Evolutionary conservation across 2,888 invertebrate species (phyloP), one percentile per base, ranked within the genome.

Genomic region (Anarsia innoxiella): DNA sequence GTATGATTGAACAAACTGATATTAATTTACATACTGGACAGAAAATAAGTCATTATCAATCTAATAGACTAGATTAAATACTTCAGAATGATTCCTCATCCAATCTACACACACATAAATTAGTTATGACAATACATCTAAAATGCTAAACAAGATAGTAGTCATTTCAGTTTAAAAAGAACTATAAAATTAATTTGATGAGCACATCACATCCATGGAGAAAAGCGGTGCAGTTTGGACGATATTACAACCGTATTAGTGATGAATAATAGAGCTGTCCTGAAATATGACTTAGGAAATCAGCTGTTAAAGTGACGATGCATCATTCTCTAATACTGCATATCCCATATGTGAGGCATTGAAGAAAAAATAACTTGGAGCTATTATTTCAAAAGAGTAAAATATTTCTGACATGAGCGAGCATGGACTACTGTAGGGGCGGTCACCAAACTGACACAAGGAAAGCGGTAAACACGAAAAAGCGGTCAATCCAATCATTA

Each of bases 381-480:
- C 78, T 73, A 78, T 78, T 77, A 75, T 73, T 73, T 72, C 59
- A 78, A 77, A 77, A 77, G 69, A 78, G 73, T 71, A 77, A 71
- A 80, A 75, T 74, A 77, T 63, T 68, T 72, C 67, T 56, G 73
- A 72, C 63, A 80, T 79, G 84, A 82, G 75, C 82, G 84, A 84
- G 83, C 85, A 83, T 82, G 82, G 84, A 72, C 85, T 85, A 86
- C 83, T 80, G 62, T 62, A 74, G 80, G 84, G 79, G 74, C 74
- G 80, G 82, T 84, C 84, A 84, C 75, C 83, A 85, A 85, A 82
- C 84, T 80, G 84, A 86, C 86, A 87, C 86, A 86, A 87, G 86
- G 80, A 86, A 87, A 86, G 87, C 87, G 77, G 78, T 85, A 85
- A 79, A 86, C 86, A 86, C 84, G 86, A 86, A 79, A 79, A 83